phyloP scores from a whole-genome alignment of 2,888 invertebrate species.

The Meliscaeva auricollis region DNA sequence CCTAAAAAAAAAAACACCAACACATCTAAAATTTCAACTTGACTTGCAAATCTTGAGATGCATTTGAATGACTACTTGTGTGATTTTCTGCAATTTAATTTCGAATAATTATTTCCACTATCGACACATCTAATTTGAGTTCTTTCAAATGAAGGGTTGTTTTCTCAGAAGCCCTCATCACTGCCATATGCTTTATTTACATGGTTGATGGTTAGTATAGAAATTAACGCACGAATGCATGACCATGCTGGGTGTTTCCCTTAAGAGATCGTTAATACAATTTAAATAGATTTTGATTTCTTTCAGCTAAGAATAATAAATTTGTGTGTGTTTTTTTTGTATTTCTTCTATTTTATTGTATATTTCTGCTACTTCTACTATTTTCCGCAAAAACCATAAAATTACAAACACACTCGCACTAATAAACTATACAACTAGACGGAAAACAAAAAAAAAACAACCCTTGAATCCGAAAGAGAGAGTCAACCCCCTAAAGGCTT shows the following conservation, averaged over 20 bases:
- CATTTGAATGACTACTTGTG: not conserved
- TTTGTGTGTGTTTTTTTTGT: constrained; percentile 5
- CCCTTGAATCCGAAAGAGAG: constrained; percentile 19
- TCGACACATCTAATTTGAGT: constrained; percentile 19
- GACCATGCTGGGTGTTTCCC: constrained; percentile 25
- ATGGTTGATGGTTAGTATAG: constrained; percentile 21
- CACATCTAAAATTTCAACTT: not conserved
- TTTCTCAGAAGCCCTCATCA: not conserved
- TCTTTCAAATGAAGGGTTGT: not conserved
- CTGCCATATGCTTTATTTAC: constrained; percentile 36
- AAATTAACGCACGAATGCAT: constrained; percentile 61
- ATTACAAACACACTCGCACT: constrained; percentile 49
- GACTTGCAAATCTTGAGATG: not conserved
- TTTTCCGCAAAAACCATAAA: constrained; percentile 57
- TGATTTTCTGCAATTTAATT: constrained; percentile 18
- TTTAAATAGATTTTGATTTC: constrained; percentile 66
- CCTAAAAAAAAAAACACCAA: not conserved
- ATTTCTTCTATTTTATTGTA: constrained; percentile 33
- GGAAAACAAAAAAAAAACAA: not conserved
- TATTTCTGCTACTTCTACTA: constrained; percentile 35
- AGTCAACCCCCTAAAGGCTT: constrained; percentile 47
- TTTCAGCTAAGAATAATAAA: constrained; percentile 13
- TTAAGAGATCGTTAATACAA: constrained; percentile 66
- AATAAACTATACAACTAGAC: constrained; percentile 22
- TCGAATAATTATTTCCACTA: constrained; percentile 64